These are phyloP conservation scores for Cricetomys ansorgei DNA, from an alignment of 2,113 vertebrate genomes.

Conservation along the genomic window DNA sequence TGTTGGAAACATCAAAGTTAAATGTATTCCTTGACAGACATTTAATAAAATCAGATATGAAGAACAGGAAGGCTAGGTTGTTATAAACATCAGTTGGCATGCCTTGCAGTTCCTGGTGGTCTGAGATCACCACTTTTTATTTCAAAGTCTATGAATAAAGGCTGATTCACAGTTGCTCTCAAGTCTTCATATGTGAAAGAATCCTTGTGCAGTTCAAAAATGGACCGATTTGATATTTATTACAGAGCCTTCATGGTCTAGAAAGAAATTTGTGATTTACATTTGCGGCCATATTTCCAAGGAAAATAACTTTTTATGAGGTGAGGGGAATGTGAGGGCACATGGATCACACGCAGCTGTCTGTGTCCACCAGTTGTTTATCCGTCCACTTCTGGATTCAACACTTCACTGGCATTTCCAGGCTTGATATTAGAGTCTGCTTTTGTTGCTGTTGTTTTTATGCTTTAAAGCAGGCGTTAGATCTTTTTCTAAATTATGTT, in stretches of 20 bases:
- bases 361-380: conserved; percentile 46
- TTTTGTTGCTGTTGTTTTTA: conserved; percentile 42
- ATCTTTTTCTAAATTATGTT: conserved; percentile 70
- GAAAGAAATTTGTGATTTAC: conserved; percentile 58
- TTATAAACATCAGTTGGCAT: conserved; percentile 79
- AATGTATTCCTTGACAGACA: conserved; percentile 72
- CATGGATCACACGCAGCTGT: conserved; percentile 33
- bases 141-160: conserved; percentile 84
- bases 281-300: conserved; percentile 23
- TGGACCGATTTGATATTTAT: conserved; percentile 68
- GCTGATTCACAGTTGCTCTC: conserved; percentile 77
- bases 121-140: conserved; percentile 78
- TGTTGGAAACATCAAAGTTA: conserved; percentile 80
- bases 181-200: conserved; percentile 74
- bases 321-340: background rate
- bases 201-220: conserved; percentile 69
- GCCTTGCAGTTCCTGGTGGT: conserved; percentile 80
- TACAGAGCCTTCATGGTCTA: conserved; percentile 67
- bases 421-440: background rate
- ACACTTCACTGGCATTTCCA: conserved; percentile 18
- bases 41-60: conserved; percentile 79
- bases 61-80: conserved; percentile 70
- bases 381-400: conserved; percentile 49
- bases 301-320: conserved; percentile 67
- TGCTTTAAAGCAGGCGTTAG: conserved; percentile 69